Base-by-base conservation (phyloP, 37 sponge, comb jelly and placozoan genomes). In the Corticium candelabrum region DNA sequence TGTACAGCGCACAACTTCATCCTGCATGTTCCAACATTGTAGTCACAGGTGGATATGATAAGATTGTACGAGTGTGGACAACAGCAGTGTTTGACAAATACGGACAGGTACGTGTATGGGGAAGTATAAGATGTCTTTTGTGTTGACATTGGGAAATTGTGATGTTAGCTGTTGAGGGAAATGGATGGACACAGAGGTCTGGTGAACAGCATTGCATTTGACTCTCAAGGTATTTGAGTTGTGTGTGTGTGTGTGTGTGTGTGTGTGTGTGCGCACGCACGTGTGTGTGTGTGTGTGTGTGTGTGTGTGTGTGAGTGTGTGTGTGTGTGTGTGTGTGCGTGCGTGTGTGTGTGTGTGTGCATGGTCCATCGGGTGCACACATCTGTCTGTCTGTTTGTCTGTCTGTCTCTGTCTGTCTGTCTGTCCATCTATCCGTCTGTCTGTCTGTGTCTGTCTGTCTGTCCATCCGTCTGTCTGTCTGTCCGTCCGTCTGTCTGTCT, bases 21-120 rank as follows among this genome's bases (percentile, higher is more conserved):
- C 84, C 88, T 15, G 37, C 82, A 37, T 31, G 35, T 0, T 34
- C 68, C 7, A 30, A n/a, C 31, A 34, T 83, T 15, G 39, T 92
- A 30, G 41, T 81, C 69, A 92, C 94, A 29, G 96, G 86, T 27
- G 94, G 84, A 29, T 95, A 82, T 68, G 96, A 95, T 76, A 68
- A 79, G 34, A 41, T 67, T 34, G 38, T 95, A 11, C 38, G 93
- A 1, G 82, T 84, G 41, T 95, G 96, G 96, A 82, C 72, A 34
- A 67, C 77, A 1, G 34, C 3, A 11, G 57, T 43, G 15, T 38
- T 62, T 57, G 40, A 81, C 50, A 0, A 81, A 77, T 36, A 78
- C 27, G 41, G 5, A 31, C 32, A n/a, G 50, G 3, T 31, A 34
- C n/a, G 36, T 81, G 37, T 2, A 27, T 79, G 40, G 3, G 3